Evolutionary conservation across 2,888 invertebrate genomes (phyloP).

Genomic region (Chironomus riparius): DNA sequence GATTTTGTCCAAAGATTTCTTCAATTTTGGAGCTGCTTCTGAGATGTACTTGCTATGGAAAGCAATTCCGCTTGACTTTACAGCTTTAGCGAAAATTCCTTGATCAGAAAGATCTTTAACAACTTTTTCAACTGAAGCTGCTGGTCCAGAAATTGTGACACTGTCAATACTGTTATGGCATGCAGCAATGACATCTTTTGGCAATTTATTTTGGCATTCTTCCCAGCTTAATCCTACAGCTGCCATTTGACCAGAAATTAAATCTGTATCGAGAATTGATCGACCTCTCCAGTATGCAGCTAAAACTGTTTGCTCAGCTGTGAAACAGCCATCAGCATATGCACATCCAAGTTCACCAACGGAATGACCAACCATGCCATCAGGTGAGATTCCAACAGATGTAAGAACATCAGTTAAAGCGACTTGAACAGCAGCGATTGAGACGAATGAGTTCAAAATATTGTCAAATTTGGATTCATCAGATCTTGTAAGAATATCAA

Average conservation of each 20-base stretch:
- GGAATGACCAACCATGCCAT: slow-evolving; percentile 95
- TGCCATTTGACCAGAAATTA: slow-evolving; percentile 78
- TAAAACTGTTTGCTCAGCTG: slow-evolving; percentile 85
- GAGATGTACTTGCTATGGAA: slow-evolving; percentile 92
- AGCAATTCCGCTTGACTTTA: slow-evolving; percentile 82
- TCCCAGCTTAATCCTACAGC: slow-evolving; percentile 88
- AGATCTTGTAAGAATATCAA: slow-evolving; percentile 65
- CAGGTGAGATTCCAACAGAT: slow-evolving; percentile 68
- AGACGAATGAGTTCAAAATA: slow-evolving; percentile 82
- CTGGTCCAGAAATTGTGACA: slow-evolving; percentile 88
- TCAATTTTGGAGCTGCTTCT: slow-evolving; percentile 71
- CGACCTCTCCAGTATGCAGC: slow-evolving; percentile 91
- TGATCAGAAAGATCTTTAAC: slow-evolving; percentile 61
- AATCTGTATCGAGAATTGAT: slow-evolving; percentile 65
- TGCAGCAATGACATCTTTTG: slow-evolving; percentile 72
- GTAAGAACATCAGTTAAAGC: slow-evolving; percentile 84
- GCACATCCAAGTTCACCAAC: slow-evolving; percentile 66
- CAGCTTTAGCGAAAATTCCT: slow-evolving; percentile 73
- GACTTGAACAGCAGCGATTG: slow-evolving; percentile 93
- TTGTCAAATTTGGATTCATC: slow-evolving; percentile 72
- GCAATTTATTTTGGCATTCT: slow-evolving; percentile 62
- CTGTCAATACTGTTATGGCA: slow-evolving; percentile 94
- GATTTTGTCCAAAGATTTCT: slow-evolving; percentile 66
- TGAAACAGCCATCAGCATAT: slow-evolving; percentile 92
- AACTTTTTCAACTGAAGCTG: slow-evolving; percentile 56